Percentiles rank a stretch among this genome's conserved stretches.
phyloP scores from a whole-genome alignment of 2,113 vertebrate species.

The Gyps fulvus region DNA sequence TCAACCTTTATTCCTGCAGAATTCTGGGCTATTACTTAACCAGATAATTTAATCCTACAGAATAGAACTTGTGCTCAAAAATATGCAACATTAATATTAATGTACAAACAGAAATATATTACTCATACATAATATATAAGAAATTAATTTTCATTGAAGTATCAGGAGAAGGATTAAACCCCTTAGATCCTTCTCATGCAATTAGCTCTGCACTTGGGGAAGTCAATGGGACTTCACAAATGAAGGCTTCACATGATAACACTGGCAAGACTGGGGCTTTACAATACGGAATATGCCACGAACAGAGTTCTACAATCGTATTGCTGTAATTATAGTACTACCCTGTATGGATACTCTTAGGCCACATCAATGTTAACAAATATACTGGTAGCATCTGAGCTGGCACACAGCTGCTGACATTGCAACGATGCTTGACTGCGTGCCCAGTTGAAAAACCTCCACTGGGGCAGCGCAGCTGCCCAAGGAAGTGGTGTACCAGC shows the following conservation, averaged over 20 bases:
- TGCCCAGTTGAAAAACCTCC: neutral
- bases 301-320: neutral
- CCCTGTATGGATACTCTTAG: neutral
- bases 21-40: neutral
- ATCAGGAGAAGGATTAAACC: conserved; percentile 39
- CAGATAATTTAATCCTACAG: conserved; percentile 31
- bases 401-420: conserved; percentile 34
- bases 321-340: neutral
- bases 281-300: neutral
- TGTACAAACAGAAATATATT: conserved; percentile 59
- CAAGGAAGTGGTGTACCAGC: conserved; percentile 9
- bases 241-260: neutral
- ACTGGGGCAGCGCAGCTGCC: neutral
- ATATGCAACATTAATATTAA: conserved; percentile 51
- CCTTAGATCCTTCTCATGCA: conserved; percentile 47
- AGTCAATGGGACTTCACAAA: conserved; percentile 35
- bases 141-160: conserved; percentile 64
- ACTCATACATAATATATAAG: conserved; percentile 66
- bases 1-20: neutral
- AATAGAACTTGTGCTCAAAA: conserved; percentile 36
- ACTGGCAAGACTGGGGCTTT: neutral
- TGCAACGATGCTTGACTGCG: neutral
- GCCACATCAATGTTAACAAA: neutral
- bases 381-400: neutral
- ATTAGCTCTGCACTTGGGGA: conserved; percentile 38